Evolutionary conservation across 2,888 invertebrate genomes (phyloP), one percentile per base, ranked within the genome.

Genomic region (Trichogramma evanescens): DNA sequence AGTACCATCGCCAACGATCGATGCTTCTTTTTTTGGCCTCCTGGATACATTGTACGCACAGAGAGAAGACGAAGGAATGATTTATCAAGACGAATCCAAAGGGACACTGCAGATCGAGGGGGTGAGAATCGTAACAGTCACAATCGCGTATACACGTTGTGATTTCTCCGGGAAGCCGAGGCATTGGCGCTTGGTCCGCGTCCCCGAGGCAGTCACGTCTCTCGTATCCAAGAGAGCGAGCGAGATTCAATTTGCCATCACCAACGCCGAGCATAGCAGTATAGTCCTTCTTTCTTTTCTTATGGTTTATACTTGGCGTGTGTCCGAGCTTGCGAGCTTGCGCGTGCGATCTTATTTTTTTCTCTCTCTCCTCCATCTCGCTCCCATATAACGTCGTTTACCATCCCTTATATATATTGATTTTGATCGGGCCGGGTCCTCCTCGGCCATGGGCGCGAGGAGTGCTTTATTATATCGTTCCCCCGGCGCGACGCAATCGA

Each of bases 191-290:
- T 68, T 50, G n/a, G 26, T 26, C 26, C 26, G 9, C 70, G 69
- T 72, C 74, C 74, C 72, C 67, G 67, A 71, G 74, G 74, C 71
- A 69, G 73, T 74, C 74, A 74, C 74, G 74, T 74, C 73, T 73
- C 48, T 13, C n/a, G 8, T n/a, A 9, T 45, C 8, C 45, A 9
- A 70, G 13, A 13, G 13, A 13, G n/a, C n/a, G 67, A 69, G 68
- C 72, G 72, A 73, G 74, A 74, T 74, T 74, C 74, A 72, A 74
- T 74, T 74, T 74, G 72, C 74, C 71, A 71, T 69, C 67, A 71
- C 70, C 58, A 59, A 61, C 61, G 54, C 13, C 13, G 13, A 13
- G 26, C 26, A 26, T 26, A 3, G 26, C 26, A n/a, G 26, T 1
- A n/a, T 2, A 26, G 26, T 26, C 63, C 50, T 45, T 50, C 49